These are phyloP conservation scores for Ciona savignyi DNA, from an alignment of 23 tunicate genomes.

Conservation along the genomic window DNA sequence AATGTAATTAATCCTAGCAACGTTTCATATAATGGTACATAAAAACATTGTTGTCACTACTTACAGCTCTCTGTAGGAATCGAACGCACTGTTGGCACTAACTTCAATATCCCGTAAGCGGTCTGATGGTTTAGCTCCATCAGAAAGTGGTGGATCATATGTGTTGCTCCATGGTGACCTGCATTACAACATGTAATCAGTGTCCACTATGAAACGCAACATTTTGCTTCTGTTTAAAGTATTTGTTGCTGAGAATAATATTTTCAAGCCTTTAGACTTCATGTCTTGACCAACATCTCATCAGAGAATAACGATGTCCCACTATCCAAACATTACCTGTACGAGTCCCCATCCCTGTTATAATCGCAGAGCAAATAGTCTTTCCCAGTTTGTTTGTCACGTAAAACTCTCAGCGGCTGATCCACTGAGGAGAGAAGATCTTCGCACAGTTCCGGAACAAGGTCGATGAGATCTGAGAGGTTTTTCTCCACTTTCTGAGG, in stretches of 20 bases:
- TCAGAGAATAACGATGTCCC: too few relatives aligned
- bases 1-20: too few relatives aligned
- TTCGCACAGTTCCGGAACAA: slow-evolving; percentile 97
- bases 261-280: too few relatives aligned
- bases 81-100: slow-evolving; percentile 81
- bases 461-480: slow-evolving; percentile 84
- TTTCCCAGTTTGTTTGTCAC: slow-evolving; percentile 77
- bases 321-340: too few relatives aligned
- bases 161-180: slow-evolving; percentile 96
- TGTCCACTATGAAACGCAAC: too few relatives aligned
- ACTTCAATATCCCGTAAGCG: slow-evolving; percentile 77
- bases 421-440: slow-evolving; percentile 90
- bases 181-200: not conserved
- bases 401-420: slow-evolving; percentile 80
- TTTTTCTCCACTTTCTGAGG: slow-evolving; percentile 96
- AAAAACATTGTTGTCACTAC: too few relatives aligned
- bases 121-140: slow-evolving; percentile 98
- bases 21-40: too few relatives aligned
- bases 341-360: slow-evolving; percentile 97
- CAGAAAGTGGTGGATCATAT: slow-evolving; percentile 80
- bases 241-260: too few relatives aligned
- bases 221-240: too few relatives aligned
- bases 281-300: too few relatives aligned
- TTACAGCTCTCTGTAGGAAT: slow-evolving; percentile 94
- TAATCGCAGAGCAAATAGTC: slow-evolving; percentile 95